Base-by-base conservation (phyloP, 2,888 invertebrate genomes). In the Anthrax anthrax region DNA sequence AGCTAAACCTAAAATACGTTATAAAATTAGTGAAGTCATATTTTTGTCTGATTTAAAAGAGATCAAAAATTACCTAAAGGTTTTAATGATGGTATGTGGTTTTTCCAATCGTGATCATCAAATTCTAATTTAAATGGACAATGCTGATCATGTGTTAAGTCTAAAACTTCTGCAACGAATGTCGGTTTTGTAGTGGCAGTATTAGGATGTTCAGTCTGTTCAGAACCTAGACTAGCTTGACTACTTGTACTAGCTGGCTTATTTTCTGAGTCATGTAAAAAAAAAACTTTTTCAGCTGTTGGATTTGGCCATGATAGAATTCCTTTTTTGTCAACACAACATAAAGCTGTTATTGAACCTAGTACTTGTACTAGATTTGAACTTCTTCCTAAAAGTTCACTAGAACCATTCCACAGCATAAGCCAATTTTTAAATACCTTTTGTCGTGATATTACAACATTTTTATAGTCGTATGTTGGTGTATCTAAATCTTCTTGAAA, bases 271-370 rank as follows among this genome's bases (percentile, higher is more conserved):
- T 68, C 67, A 61, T 83, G 78, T 2, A 92, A 70, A 59, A 92
- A 94, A 66, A 94, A 95, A 32, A 97, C 86, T 68, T 97, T 97
- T 64, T 97, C 97, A 1, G 96, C 91, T 0, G 94, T 92, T 2
- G 97, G 96, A 71, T 96, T 96, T 0, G 95, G 92, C 91, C 95
- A 95, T 0, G 95, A 95, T n/a, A 97, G 69, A 51, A 97, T 85
- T 12, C 97, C 97, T 65, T 97, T 96, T 62, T 97, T 97, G 65
- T 97, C 97, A 14, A 96, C 81, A 65, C 96, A 96, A 60, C 92
- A 92, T 3, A 97, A 71, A 1, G 92, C 89, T 49, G 94, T 91
- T 19, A 94, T 81, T 40, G 89, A 88, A 27, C 94, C 95, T 37
- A 96, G 71, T 23, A 90, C 88, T 60, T 95, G 94, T 3, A 94